Evolutionary conservation across 2,113 vertebrate genomes (phyloP), one percentile per base, ranked within the genome.

Genomic region (Dolichallabes microphthalmus): DNA sequence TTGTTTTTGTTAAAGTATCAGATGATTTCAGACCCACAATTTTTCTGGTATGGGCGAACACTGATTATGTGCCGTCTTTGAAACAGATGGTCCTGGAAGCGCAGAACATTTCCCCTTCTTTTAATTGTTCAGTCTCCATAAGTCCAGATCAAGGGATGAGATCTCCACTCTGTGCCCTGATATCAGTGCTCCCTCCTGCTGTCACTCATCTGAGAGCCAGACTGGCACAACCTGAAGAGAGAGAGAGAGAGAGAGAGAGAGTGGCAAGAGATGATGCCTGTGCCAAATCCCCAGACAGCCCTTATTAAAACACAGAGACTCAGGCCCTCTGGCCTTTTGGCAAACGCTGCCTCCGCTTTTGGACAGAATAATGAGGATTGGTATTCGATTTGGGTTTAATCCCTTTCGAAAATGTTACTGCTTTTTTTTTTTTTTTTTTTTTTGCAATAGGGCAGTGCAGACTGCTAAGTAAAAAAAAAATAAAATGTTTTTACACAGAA

Each of bases 251-350:
- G 71, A 77, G 57, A 39, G 39, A 39, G 4, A 35, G 35, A 35
- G 35, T n/a, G n/a, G n/a, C n/a, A n/a, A 35, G 35, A 88, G 88
- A 78, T 66, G 71, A 83, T 53, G 64, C 57, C 11, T 74, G 74
- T 80, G 86, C 88, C 88, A 89, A 5, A 19, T 57, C 77, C 74
- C 80, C 45, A 53, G 86, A 84, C 66, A 81, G 80, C 58, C 27
- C 75, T 74, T 50, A 55, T 15, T 78, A 87, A 85, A 79, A 73
- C 73, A 58, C 68, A 71, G 17, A n/a, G 73, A 32, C 74, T 66
- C 75, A 68, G 58, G 68, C 85, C 80, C 86, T 85, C 68, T 50
- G 80, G 88, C 82, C 69, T 58, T 86, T 85, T 87, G 88, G 86
- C 88, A 89, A 78, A 32, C 17, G 14, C 64, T 15, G 52, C 63